phyloP scores from a whole-genome alignment of 2,113 vertebrate genomes.

The Amblyopsis rosae region DNA sequence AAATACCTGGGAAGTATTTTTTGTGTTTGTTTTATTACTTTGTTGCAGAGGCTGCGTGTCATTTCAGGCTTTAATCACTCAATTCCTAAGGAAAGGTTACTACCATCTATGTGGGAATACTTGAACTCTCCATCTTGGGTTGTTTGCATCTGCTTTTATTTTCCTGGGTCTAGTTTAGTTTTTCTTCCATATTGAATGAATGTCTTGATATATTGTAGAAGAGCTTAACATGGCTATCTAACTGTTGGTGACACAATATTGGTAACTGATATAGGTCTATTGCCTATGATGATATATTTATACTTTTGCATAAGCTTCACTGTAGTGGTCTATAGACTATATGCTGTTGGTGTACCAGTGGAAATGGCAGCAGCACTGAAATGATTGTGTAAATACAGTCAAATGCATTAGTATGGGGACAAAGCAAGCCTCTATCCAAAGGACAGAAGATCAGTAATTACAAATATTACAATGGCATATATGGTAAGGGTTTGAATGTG shows the following conservation, averaged over 20 bases:
- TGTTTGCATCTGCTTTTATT: conserved; percentile 39
- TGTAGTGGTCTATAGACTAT: conserved; percentile 32
- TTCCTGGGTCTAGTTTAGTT: conserved; percentile 41
- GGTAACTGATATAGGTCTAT: conserved; percentile 38
- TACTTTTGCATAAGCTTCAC: conserved; percentile 30
- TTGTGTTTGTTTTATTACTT: neutral
- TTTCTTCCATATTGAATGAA: conserved; percentile 61
- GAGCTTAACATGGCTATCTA: conserved; percentile 58
- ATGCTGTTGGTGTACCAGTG: conserved; percentile 30
- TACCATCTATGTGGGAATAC: conserved; percentile 70
- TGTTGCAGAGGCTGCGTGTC: conserved; percentile 16
- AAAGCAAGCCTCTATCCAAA: conserved; percentile 29
- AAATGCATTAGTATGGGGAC: conserved; percentile 34
- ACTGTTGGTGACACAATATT: conserved; percentile 38
- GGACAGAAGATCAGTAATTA: conserved; percentile 42
- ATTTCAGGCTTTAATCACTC: conserved; percentile 57
- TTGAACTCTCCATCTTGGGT: conserved; percentile 71
- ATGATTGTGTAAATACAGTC: conserved; percentile 49
- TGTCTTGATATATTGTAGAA: conserved; percentile 64
- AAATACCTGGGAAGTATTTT: conserved; percentile 31
- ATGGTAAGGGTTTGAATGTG: conserved; percentile 46
- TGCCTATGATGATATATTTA: neutral
- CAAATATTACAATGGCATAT: conserved; percentile 33
- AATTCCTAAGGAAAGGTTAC: conserved; percentile 60
- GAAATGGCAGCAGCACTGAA: conserved; percentile 24